These are phyloP conservation scores for Tenualosa thibaudeaui DNA, from an alignment of 2,797 vertebrate species.

Conservation along the genomic window DNA sequence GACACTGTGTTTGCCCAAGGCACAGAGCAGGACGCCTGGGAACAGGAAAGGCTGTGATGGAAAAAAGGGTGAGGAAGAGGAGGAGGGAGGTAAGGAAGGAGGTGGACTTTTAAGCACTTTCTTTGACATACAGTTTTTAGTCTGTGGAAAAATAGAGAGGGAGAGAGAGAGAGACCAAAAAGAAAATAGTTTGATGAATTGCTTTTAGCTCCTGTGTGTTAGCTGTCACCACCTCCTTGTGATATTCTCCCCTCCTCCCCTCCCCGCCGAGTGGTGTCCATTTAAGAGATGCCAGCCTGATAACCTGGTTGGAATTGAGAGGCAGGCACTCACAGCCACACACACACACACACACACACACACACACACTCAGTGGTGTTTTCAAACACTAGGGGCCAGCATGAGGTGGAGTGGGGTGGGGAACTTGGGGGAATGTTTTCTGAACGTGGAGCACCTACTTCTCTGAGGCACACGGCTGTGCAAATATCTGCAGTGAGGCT, in stretches of 20 bases:
- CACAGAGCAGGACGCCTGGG: conserved; percentile 35
- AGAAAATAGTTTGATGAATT: conserved; percentile 63
- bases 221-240: conserved; percentile 60
- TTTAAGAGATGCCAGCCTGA: not conserved
- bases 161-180: not conserved
- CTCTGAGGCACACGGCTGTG: not conserved
- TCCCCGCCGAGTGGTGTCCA: conserved; percentile 1
- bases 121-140: conserved; percentile 37
- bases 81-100: not conserved
- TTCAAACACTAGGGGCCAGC: not conserved
- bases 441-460: not conserved
- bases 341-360: not conserved
- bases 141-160: conserved; percentile 28
- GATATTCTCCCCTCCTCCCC: conserved; percentile 63
- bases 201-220: conserved; percentile 67
- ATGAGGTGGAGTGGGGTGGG: too few species aligned
- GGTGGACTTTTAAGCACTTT: conserved; percentile 26
- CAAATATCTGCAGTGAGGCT: not conserved
- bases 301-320: not conserved
- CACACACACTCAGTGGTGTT: not conserved
- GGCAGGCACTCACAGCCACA: not conserved
- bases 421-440: not conserved
- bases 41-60: conserved; percentile 32
- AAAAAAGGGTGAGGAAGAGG: conserved; percentile 9
- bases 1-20: conserved; percentile 37